phyloP scores from a whole-genome alignment of 2,113 vertebrate genomes.

The Progne subis region DNA sequence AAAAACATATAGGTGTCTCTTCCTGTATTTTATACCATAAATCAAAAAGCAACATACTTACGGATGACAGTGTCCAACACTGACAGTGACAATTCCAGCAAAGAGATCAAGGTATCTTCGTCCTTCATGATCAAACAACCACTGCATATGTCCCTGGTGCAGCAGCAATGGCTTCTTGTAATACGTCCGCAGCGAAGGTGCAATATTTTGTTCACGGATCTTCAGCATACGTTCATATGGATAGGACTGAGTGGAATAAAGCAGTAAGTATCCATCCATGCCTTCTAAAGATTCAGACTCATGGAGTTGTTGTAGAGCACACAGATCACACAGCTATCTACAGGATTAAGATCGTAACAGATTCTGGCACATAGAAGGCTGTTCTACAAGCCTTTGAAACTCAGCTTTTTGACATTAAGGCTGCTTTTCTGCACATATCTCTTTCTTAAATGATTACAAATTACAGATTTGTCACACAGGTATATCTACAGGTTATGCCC shows the following conservation, averaged over 20 bases:
- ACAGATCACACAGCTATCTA: neutral
- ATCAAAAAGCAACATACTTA: slow-evolving; percentile 70
- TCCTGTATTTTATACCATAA: neutral
- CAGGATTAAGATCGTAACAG: neutral
- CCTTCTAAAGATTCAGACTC: neutral
- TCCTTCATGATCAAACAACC: slow-evolving; percentile 91
- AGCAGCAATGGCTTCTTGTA: slow-evolving; percentile 87
- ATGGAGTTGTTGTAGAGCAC: neutral
- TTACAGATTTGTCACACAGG: neutral
- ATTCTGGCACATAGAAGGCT: neutral
- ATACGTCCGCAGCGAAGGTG: slow-evolving; percentile 70
- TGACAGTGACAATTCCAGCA: slow-evolving; percentile 90
- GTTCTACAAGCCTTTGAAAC: neutral
- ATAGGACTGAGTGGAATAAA: slow-evolving; percentile 57
- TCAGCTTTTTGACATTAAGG: neutral
- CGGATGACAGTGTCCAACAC: slow-evolving; percentile 95
- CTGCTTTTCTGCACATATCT: neutral
- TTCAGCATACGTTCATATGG: slow-evolving; percentile 73
- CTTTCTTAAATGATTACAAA: neutral
- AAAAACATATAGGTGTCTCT: neutral
- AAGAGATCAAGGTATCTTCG: slow-evolving; percentile 91
- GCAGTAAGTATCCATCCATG: neutral
- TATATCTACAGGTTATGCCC: neutral
- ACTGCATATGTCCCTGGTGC: slow-evolving; percentile 93
- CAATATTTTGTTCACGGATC: slow-evolving; percentile 77